A percentile compares a stretch with the other conserved stretches of the same genome.
These are phyloP conservation scores for Halesus radiatus DNA, from an alignment of 1,140 invertebrate species.

Conservation along the genomic window DNA sequence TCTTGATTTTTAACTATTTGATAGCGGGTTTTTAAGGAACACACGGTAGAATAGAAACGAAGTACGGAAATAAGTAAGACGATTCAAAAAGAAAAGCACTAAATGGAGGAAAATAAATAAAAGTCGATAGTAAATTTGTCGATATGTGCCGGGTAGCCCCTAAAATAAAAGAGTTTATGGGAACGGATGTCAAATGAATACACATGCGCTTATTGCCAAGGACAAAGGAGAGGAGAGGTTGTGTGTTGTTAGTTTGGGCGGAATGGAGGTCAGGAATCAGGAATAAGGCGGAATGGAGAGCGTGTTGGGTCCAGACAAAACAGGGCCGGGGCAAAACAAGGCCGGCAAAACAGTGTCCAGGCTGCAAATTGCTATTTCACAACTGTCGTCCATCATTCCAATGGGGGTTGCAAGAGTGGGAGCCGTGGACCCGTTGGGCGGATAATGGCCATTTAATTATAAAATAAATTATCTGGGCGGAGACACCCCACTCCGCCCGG, in stretches of 20 bases:
- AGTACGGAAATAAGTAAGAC: no score
- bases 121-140: no score
- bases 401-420: neutral
- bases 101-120: no score
- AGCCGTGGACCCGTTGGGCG: conserved; percentile 2
- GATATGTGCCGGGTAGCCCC: no score
- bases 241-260: neutral
- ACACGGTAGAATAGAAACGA: no score
- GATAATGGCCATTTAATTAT: conserved; percentile 50
- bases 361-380: conserved; percentile 50
- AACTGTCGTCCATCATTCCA: conserved; percentile 42
- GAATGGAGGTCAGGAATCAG: conserved; percentile 2
- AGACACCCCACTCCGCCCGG: conserved; percentile 4
- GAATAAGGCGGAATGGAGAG: no score
- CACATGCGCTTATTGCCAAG: no score
- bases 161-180: no score
- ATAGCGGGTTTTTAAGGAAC: no score
- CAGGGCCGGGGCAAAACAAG: conserved; percentile 11
- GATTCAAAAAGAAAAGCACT: no score
- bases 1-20: no score
- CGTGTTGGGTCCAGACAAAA: neutral
- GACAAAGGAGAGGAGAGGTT: neutral
- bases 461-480: conserved; percentile 50
- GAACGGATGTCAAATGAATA: no score
- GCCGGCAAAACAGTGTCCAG: conserved; percentile 29